Evolutionary conservation across 2,888 invertebrate species (phyloP), one percentile per base, ranked within the genome.

Genomic region (Punctoribates punctum): DNA sequence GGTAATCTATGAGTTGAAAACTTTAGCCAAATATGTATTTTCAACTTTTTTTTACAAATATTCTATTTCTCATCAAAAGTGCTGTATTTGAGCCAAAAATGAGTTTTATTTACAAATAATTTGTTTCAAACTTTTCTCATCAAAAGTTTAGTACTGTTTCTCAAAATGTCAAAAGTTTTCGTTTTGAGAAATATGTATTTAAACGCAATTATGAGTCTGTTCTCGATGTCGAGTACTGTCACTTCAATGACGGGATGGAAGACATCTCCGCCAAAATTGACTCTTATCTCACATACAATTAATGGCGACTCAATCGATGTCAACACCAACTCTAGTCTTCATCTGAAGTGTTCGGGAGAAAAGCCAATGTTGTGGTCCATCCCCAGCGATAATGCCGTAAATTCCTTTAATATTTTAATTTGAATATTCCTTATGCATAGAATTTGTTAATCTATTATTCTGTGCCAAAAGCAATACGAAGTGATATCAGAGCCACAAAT

Each of bases 321-420:
- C 81, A 80, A 78, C 81, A 80, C 81, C 79, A 80, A 81, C 81
- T 81, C 82, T 81, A 82, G 81, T 81, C 77, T 79, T 73, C 81
- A 73, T 80, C 78, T 82, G 78, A 80, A 81, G 80, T 83, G 81
- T 79, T 80, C 80, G 75, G 82, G 82, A 79, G 80, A 80, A 80
- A 81, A 82, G 81, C 82, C 83, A 81, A 82, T 83, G 82, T 81
- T 81, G 75, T 75, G 79, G 79, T 48, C 20, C 20, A 76, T 74
- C 46, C 73, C 62, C 13, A 75, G 76, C 62, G 60, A 76, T 73
- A 75, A 75, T 48, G 27, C 38, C 27, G 70, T 70, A 67, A n/a
- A n/a, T 77, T 73, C n/a, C 17, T 57, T 73, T 60, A 77, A 73
- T 73, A 75, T 73, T 42, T n/a, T n/a, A n/a, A n/a, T n/a, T n/a